phyloP scores from a whole-genome alignment of 2,797 vertebrate species.

The Leucoraja ocellata region DNA sequence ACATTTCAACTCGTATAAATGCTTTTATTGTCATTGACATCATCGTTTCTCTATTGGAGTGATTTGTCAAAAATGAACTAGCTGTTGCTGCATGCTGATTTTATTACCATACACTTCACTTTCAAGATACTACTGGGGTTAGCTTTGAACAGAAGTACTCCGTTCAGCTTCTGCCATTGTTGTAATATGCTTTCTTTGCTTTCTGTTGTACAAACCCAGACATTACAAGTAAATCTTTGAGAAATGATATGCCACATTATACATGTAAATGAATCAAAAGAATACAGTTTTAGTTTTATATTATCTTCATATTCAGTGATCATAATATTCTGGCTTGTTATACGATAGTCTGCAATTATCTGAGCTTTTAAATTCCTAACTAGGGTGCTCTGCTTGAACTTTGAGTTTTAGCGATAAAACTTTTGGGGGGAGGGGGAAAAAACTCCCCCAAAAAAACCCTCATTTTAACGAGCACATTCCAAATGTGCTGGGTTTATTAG shows the following conservation, averaged over 20 bases:
- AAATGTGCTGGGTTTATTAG: slow-evolving; percentile 56
- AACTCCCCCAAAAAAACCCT: slow-evolving; percentile 45
- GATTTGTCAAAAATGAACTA: slow-evolving; percentile 44
- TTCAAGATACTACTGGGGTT: slow-evolving; percentile 39
- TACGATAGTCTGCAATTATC: slow-evolving; percentile 48
- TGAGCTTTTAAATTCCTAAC: slow-evolving; percentile 44
- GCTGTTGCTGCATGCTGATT: slow-evolving; percentile 43
- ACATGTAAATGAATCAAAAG: neutral
- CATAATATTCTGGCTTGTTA: slow-evolving; percentile 46
- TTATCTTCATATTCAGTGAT: slow-evolving; percentile 29
- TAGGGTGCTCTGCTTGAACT: slow-evolving; percentile 51
- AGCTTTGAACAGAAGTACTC: slow-evolving; percentile 36
- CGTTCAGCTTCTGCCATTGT: slow-evolving; percentile 1
- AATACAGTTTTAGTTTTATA: neutral
- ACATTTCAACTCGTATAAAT: slow-evolving; percentile 44
- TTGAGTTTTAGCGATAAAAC: slow-evolving; percentile 53
- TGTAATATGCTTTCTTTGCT: slow-evolving; percentile 27
- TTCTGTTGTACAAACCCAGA: neutral
- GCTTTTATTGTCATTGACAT: slow-evolving; percentile 44
- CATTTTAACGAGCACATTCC: slow-evolving; percentile 58
- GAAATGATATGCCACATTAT: neutral
- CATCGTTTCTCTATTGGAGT: slow-evolving; percentile 41
- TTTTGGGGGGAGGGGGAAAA: slow-evolving; percentile 45
- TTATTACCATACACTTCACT: slow-evolving; percentile 43
- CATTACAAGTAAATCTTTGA: neutral